Evolutionary conservation across 2,888 invertebrate species (phyloP).

Genomic region (Melipona beecheii): DNA sequence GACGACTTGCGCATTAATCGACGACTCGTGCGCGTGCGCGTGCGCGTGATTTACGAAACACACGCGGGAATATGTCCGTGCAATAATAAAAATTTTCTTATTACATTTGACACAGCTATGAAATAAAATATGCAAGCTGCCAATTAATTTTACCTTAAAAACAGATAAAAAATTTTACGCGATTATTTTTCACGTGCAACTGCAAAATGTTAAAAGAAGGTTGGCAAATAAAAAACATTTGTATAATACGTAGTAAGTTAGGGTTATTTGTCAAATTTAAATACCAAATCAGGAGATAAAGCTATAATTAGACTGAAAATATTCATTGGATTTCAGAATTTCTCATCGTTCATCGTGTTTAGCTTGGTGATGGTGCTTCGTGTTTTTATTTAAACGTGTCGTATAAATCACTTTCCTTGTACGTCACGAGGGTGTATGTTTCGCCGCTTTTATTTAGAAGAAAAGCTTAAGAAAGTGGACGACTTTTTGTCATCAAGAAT

Average conservation of each 20-base stretch:
- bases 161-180: neutral
- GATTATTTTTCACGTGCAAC: neutral
- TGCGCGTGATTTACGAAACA: neutral
- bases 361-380: neutral
- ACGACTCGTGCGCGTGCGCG: neutral
- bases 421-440: conserved; percentile 36
- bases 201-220: no score
- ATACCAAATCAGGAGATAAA: neutral
- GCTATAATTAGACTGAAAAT: conserved; percentile 14
- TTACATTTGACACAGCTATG: neutral
- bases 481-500: conserved; percentile 45
- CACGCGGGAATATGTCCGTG: neutral
- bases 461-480: conserved; percentile 30
- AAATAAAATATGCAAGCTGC: neutral
- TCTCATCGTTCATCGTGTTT: neutral
- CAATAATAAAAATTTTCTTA: neutral
- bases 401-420: conserved; percentile 49
- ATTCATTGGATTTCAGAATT: conserved; percentile 25
- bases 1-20: conserved; percentile 14
- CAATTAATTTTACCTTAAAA: neutral
- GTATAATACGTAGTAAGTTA: neutral
- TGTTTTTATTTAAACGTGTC: conserved; percentile 38
- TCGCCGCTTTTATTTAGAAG: conserved; percentile 30
- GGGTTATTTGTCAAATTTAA: conserved; percentile 4
- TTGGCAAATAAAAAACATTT: neutral